phyloP scores from a whole-genome alignment of 2,888 invertebrate genomes.

The Tenthredo notha region DNA sequence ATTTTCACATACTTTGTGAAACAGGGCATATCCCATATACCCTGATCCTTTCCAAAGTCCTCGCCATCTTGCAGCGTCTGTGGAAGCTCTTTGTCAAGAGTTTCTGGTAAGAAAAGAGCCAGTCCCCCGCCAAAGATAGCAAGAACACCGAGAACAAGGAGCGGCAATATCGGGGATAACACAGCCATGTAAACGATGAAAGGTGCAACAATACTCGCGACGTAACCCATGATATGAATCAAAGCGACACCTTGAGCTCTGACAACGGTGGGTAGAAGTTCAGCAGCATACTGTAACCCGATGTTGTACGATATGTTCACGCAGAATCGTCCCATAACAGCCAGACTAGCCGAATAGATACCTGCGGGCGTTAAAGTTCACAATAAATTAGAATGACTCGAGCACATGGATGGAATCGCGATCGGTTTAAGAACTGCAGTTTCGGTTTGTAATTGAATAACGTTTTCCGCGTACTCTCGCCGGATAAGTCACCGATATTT shows the following conservation, averaged over 20 bases:
- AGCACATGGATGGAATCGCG: background rate
- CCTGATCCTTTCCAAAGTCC: slow-evolving; percentile 89
- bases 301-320: slow-evolving; percentile 95
- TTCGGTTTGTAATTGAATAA: background rate
- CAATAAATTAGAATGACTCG: background rate
- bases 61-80: slow-evolving; percentile 93
- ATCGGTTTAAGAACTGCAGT: background rate
- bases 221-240: slow-evolving; percentile 93
- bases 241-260: slow-evolving; percentile 92
- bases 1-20: slow-evolving; percentile 82
- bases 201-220: slow-evolving; percentile 90
- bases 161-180: slow-evolving; percentile 86
- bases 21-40: slow-evolving; percentile 91
- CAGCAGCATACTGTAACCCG: slow-evolving; percentile 93
- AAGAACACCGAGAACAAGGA: slow-evolving; percentile 88
- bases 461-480: too few relatives aligned
- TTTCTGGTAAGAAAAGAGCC: slow-evolving; percentile 91
- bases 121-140: slow-evolving; percentile 88
- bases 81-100: slow-evolving; percentile 91
- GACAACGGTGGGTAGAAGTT: slow-evolving; percentile 92
- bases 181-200: slow-evolving; percentile 91
- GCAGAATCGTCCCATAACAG: slow-evolving; percentile 91
- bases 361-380: slow-evolving; percentile 77
- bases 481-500: too few relatives aligned
- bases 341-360: slow-evolving; percentile 87